A percentile compares a stretch with the other conserved stretches of the same genome.
phyloP scores from a whole-genome alignment of 2,113 vertebrate genomes.

The Catharus bicknelli region DNA sequence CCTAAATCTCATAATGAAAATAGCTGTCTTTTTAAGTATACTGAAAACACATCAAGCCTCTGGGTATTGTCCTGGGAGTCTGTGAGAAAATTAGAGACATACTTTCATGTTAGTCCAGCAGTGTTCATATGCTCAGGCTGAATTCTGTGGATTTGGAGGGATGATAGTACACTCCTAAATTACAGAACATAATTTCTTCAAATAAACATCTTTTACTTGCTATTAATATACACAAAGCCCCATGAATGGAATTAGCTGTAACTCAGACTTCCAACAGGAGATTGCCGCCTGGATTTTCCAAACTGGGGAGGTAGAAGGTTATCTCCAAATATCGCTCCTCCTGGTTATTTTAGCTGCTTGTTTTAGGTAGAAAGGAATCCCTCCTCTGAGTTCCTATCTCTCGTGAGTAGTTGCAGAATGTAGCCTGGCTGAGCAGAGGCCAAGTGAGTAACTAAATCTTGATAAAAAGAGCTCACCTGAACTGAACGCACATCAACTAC shows the following conservation, averaged over 20 bases:
- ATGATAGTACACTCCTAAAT: neutral
- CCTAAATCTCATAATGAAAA: neutral
- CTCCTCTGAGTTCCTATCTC: neutral
- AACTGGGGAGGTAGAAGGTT: neutral
- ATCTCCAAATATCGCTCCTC: neutral
- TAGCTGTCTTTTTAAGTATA: neutral
- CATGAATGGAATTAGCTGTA: neutral
- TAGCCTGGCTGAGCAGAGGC: neutral
- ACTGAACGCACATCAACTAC: neutral
- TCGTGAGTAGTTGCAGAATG: neutral
- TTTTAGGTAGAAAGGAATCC: neutral
- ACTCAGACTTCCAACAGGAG: neutral
- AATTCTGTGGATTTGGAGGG: neutral
- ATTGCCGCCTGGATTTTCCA: neutral
- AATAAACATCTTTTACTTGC: neutral
- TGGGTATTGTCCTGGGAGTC: neutral
- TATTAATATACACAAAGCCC: neutral
- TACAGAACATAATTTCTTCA: neutral
- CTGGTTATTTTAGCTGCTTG: neutral
- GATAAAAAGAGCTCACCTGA: neutral
- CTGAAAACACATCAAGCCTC: neutral
- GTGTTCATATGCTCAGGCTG: neutral
- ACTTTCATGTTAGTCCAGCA: neutral
- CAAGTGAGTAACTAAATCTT: rapidly evolving
- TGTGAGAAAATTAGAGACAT: neutral